Base-by-base conservation (phyloP, 2,113 vertebrate genomes). In the Lasiurus cinereus region DNA sequence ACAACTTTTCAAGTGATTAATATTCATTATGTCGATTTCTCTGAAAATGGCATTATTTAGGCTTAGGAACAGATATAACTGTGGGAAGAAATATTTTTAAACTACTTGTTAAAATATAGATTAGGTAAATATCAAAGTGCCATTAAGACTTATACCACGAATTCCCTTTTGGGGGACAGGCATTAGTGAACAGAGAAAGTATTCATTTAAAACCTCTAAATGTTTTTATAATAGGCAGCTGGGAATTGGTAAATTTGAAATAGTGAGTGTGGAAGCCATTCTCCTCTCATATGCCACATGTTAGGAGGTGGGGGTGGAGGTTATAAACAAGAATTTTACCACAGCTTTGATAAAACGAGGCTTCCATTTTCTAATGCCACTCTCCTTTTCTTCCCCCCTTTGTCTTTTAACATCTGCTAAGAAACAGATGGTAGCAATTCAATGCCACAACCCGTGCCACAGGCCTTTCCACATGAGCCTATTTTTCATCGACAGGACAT, bases 351-450 rank as follows among this genome's bases (percentile, higher is more conserved):
- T 79, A 70, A 79, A 94, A 88, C 50, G n/a, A 46, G 22, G 43
- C 50, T 64, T 85, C 14, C 19, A 39, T 78, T 88, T 84, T 70
- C 83, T 88, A 85, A 76, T 36, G 52, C 22, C 11, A 76, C 13
- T 82, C 83, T 8, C 66, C 13, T 36, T 4, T 31, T 15, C 43
- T 67, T 70, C 16, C 13, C 18, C n/a, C 16, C 62, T 54, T 93
- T 94, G 67, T 69, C 54, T 86, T 88, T 74, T 90, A 73, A 88
- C 39, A 82, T 1, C 73, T 62, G 21, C 72, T 83, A 50, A 88
- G 64, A 83, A 93, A 85, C 93, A 97, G 90, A 93, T 70, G 89
- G 93, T 62, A 95, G 29, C 33, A 74, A 94, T 66, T 95, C 73
- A 80, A 36, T 93, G 73, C 62, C 88, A 96, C 62, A 74, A 84